Evolutionary conservation across 2,888 invertebrate genomes (phyloP), one percentile per base, ranked within the genome.

Genomic region (Macaria liturata): DNA sequence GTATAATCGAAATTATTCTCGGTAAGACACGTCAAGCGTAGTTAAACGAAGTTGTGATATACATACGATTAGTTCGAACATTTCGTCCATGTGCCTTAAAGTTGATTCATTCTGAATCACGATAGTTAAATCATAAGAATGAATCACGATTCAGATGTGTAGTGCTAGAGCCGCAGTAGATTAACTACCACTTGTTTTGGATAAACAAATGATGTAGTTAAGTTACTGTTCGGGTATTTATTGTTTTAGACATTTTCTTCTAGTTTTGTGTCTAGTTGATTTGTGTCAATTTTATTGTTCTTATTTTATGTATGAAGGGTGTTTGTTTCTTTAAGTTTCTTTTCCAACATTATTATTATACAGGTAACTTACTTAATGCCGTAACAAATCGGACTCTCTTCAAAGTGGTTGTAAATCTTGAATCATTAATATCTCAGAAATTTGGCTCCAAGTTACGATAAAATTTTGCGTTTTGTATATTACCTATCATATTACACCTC

Each of bases 141-240:
- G 72, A 75, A 74, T 75, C 69, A 71, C 69, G 74, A 71, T 66
- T 59, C 9, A 8, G 9, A 39, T n/a, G 42, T 64, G 49, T 58
- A 54, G 46, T 34, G 4, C 34, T 63, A 63, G 20, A 20, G 39
- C 8, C 8, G 61, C 69, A 70, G 73, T 69, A 65, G 64, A 68
- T 67, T 63, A 63, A 83, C 86, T 90, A 90, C 81, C 77, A 71
- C 77, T 80, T 86, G 80, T 90, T 91, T 90, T 82, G 71, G 52
- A 59, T 59, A 89, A 90, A 91, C 80, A 80, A 80, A 80, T 81
- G 57, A 66, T 68, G 84, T 87, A 88, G 88, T 84, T 75, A 57
- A 70, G 72, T 64, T 61, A 70, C 74, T 78, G 71, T 62, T 49
- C 42, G 61, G 46, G 57, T 70, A 64, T 61, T 57, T 66, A 71